Percentiles rank a stretch among this genome's conserved stretches.
These are phyloP conservation scores for Ennomos erosarius DNA, from an alignment of 2,888 invertebrate species.

Conservation along the genomic window DNA sequence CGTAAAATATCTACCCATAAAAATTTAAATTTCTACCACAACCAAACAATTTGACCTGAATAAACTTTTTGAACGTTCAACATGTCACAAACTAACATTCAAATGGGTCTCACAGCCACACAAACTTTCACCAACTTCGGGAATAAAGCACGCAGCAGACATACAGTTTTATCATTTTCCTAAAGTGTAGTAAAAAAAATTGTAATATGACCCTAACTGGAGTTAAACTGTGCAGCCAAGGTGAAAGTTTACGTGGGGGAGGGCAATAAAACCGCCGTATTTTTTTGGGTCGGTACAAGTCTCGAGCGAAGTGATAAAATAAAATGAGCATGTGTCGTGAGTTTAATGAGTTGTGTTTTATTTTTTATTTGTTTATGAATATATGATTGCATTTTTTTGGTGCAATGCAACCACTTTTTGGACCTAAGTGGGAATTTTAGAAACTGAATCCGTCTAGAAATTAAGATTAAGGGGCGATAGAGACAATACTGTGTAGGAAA, in stretches of 20 bases:
- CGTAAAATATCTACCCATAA: too few relatives aligned
- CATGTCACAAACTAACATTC: conserved; percentile 18
- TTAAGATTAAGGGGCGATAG: too few relatives aligned
- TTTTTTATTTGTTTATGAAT: too few relatives aligned
- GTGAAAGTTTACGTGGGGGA: conserved; percentile 53
- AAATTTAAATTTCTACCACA: too few relatives aligned
- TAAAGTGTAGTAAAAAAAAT: conserved; percentile 42
- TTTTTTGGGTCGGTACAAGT: conserved; percentile 21
- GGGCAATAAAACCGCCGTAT: conserved; percentile 36
- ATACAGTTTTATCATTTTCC: conserved; percentile 38
- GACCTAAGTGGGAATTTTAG: too few relatives aligned
- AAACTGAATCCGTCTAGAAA: too few relatives aligned
- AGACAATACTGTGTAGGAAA: too few relatives aligned
- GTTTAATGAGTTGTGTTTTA: too few relatives aligned
- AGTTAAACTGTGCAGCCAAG: conserved; percentile 45
- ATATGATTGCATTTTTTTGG: too few relatives aligned
- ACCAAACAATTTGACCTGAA: conserved; percentile 13
- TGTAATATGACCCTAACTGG: conserved; percentile 47
- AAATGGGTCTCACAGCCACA: conserved; percentile 10
- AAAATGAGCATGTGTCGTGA: background rate
- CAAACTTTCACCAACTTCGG: conserved; percentile 32
- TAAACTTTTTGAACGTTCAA: background rate
- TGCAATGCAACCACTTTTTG: too few relatives aligned
- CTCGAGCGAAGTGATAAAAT: conserved; percentile 6
- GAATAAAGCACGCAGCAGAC: conserved; percentile 33